phyloP scores from a whole-genome alignment of 2,888 invertebrate species.

The Chloroclysta siterata region DNA sequence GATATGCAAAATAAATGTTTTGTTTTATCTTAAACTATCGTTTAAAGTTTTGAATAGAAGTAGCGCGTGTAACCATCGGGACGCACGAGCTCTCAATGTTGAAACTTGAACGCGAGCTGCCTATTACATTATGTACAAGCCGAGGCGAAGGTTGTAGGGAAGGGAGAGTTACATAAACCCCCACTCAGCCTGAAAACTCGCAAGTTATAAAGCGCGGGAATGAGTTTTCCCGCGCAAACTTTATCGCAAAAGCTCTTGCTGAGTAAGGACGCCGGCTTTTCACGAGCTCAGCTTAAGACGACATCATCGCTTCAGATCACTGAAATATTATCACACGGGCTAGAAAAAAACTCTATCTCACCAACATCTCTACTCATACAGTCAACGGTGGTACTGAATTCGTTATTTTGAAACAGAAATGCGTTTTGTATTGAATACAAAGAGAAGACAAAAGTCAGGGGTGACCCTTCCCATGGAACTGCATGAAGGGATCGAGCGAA shows the following conservation, averaged over 20 bases:
- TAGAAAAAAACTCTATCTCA: neutral
- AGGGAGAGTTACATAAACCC: conserved; percentile 59
- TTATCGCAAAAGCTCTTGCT: conserved; percentile 64
- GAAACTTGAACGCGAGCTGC: conserved; percentile 52
- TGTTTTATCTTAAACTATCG: conserved; percentile 10
- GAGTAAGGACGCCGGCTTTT: conserved; percentile 59
- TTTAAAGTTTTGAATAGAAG: conserved; percentile 26
- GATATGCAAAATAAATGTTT: conserved; percentile 4
- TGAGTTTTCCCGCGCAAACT: conserved; percentile 80
- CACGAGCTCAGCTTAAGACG: conserved; percentile 55
- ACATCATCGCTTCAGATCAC: conserved; percentile 39
- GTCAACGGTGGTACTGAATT: conserved; percentile 1
- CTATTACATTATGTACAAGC: conserved; percentile 69
- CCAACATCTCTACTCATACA: conserved; percentile 1
- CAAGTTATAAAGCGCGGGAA: conserved; percentile 79
- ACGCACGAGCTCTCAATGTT: conserved; percentile 63
- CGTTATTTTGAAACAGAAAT: conserved; percentile 27
- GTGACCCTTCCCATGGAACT: conserved; percentile 60
- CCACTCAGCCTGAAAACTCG: conserved; percentile 67
- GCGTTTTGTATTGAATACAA: conserved; percentile 49
- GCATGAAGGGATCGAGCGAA: conserved; percentile 55
- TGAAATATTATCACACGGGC: conserved; percentile 26
- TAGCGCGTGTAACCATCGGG: conserved; percentile 52
- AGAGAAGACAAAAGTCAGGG: conserved; percentile 66
- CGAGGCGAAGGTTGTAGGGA: conserved; percentile 46